Conservation (phyloP, 2,888 invertebrate species). For the Aphidius colemani region DNA sequence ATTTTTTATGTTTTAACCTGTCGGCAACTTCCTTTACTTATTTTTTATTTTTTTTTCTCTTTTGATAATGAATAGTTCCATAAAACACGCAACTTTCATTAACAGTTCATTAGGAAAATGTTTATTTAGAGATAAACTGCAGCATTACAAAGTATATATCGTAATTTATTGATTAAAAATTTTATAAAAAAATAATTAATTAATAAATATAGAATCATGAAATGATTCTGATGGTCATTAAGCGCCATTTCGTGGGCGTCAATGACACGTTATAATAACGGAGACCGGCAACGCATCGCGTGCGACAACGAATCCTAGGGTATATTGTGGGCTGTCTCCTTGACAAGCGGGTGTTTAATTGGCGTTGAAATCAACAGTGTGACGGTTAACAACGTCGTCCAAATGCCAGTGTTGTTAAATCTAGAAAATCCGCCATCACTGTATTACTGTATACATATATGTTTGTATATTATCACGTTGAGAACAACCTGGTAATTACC, state of each 20-base stretch:
- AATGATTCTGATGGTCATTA: conserved; percentile 25
- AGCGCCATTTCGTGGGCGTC: conserved; percentile 45
- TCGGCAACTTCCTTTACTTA: conserved; percentile 12
- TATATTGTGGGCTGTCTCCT: conserved; percentile 52
- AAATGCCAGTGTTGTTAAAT: conserved; percentile 51
- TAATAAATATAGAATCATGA: conserved; percentile 21
- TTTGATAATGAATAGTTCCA: conserved; percentile 14
- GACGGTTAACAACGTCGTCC: conserved; percentile 57
- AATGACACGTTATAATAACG: conserved; percentile 53
- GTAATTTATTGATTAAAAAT: neutral
- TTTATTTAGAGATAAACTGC: neutral
- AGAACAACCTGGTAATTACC: conserved; percentile 56
- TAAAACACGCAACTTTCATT: conserved; percentile 17
- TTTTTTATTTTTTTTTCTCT: neutral
- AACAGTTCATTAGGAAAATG: neutral
- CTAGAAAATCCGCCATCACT: conserved; percentile 55
- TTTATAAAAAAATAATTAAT: neutral
- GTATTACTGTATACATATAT: conserved; percentile 21
- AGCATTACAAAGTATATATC: conserved; percentile 5
- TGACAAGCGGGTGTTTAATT: conserved; percentile 61
- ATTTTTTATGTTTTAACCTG: conserved; percentile 16
- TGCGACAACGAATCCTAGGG: conserved; percentile 56
- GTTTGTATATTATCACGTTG: conserved; percentile 37
- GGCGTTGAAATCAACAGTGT: conserved; percentile 61
- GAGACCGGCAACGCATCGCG: conserved; percentile 51